Percentiles rank a stretch among this genome's conserved stretches.
These are phyloP conservation scores for Hypomesus transpacificus DNA, from an alignment of 2,113 vertebrate species.

Conservation along the genomic window DNA sequence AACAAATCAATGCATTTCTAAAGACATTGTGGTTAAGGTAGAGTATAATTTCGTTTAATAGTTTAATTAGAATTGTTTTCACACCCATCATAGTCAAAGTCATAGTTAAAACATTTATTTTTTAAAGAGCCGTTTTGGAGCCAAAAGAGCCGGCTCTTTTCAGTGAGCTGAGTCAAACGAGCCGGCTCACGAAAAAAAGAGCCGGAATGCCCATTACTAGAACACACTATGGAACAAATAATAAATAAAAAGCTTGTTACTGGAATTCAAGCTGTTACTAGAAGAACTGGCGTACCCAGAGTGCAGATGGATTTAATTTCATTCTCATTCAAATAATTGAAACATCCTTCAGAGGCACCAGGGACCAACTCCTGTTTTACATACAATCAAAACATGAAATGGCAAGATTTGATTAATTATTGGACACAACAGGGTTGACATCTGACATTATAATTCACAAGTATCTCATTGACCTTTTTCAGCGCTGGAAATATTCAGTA, in stretches of 20 bases:
- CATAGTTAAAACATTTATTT: too few relatives aligned
- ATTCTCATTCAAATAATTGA: not conserved
- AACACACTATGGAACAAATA: conserved; percentile 25
- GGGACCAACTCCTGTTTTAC: not conserved
- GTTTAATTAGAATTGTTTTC: too few relatives aligned
- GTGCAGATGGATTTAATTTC: not conserved
- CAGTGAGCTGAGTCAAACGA: too few relatives aligned
- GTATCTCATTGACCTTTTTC: conserved; percentile 24
- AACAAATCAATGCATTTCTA: not conserved
- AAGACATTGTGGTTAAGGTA: not conserved
- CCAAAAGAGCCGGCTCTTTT: too few relatives aligned
- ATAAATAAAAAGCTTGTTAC: too few relatives aligned
- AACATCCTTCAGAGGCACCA: not conserved
- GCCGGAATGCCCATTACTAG: conserved; percentile 1
- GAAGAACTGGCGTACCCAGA: not conserved
- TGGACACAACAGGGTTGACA: not conserved
- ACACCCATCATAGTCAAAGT: too few relatives aligned
- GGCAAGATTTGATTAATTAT: conserved; percentile 23
- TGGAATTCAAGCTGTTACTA: too few relatives aligned
- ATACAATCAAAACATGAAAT: conserved; percentile 5
- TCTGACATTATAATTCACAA: conserved; percentile 10
- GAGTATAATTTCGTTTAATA: too few relatives aligned
- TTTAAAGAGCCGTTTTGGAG: too few relatives aligned
- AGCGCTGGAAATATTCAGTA: conserved; percentile 16
- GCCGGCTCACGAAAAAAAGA: too few relatives aligned